These are phyloP conservation scores for Poecilia picta DNA, from an alignment of 2,797 vertebrate species.

Conservation along the genomic window DNA sequence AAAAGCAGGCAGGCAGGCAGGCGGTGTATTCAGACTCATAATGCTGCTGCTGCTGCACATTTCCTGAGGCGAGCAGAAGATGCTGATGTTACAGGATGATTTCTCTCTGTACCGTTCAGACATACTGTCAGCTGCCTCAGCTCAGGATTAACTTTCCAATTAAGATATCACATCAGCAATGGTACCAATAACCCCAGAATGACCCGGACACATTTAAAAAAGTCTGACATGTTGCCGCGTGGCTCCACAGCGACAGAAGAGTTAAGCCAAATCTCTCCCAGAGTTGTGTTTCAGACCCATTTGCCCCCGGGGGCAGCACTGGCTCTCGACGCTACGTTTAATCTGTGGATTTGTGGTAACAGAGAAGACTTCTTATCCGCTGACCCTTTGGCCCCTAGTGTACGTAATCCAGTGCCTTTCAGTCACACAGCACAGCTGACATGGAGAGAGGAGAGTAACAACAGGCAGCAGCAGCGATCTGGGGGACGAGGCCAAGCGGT, in stretches of 20 bases:
- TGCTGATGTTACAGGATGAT: conserved; percentile 36
- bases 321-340: conserved; percentile 75
- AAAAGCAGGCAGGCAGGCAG: background rate
- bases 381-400: conserved; percentile 75
- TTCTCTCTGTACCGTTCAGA: conserved; percentile 43
- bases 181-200: conserved; percentile 58
- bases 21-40: conserved; percentile 40
- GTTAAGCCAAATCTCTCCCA: conserved; percentile 73
- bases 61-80: conserved; percentile 38
- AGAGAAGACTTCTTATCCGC: conserved; percentile 85
- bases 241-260: conserved; percentile 61
- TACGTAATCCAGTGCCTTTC: conserved; percentile 75
- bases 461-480: conserved; percentile 51
- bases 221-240: conserved; percentile 48
- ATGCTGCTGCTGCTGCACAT: conserved; percentile 39
- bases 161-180: conserved; percentile 79
- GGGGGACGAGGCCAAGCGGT: conserved; percentile 13
- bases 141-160: conserved; percentile 79
- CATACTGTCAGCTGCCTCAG: conserved; percentile 55
- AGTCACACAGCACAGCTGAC: conserved; percentile 69
- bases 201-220: conserved; percentile 73
- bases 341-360: conserved; percentile 86
- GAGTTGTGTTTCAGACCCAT: conserved; percentile 72
- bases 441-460: conserved; percentile 53
- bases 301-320: conserved; percentile 64